Percentiles rank a stretch among this genome's conserved stretches.
phyloP scores from a whole-genome alignment of 2,113 vertebrate genomes.

The Empidonax traillii region DNA sequence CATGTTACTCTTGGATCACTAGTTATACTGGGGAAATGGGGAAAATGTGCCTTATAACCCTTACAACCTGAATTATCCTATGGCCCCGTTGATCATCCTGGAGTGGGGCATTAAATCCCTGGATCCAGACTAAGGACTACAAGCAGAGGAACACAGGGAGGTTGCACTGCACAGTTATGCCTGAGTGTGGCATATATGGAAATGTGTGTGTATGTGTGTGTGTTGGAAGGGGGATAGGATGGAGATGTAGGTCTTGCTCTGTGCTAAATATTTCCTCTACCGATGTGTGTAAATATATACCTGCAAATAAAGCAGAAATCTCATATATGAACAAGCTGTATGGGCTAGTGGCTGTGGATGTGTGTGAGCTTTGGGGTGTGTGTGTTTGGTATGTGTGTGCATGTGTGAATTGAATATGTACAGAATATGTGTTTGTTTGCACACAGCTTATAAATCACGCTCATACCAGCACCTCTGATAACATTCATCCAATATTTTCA shows the following conservation, averaged over 20 bases:
- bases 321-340: neutral
- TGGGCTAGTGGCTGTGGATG: rapidly evolving
- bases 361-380: no score
- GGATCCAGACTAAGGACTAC: neutral
- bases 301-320: neutral
- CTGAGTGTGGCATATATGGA: neutral
- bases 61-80: neutral
- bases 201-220: no score
- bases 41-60: neutral
- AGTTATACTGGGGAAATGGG: neutral
- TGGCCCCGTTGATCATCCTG: neutral
- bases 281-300: neutral
- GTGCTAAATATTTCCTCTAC: neutral
- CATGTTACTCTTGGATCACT: neutral
- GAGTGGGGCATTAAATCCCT: neutral
- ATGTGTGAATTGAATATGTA: neutral
- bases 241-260: rapidly evolving
- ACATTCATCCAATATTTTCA: neutral
- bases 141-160: neutral
- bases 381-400: no score
- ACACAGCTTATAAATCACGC: neutral
- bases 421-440: rapidly evolving
- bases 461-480: neutral
- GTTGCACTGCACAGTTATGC: neutral
- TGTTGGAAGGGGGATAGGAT: neutral